Base-by-base conservation (phyloP, 1,140 invertebrate genomes). In the Bombus balteatus region DNA sequence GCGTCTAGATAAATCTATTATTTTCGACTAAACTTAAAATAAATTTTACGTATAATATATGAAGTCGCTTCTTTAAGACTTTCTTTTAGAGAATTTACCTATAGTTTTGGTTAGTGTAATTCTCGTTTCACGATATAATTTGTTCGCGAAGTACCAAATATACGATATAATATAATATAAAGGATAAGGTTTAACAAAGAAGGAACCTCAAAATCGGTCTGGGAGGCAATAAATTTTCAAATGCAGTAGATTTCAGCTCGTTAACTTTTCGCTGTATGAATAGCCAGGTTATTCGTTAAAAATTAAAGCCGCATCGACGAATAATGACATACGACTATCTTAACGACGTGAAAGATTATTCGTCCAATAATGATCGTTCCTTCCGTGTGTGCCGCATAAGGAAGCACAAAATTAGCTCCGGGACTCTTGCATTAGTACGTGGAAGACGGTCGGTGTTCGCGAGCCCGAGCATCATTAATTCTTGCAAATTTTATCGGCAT, bases 371-470 rank as follows among this genome's bases (percentile, higher is more conserved):
- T 72, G 88, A 88, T 85, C 76, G 75, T 81, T 75, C 71, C 87
- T 88, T 88, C 87, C 87, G 87, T 81, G 85, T 88, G 57, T 65
- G 34, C 88, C 87, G 71, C 81, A 88, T 88, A 88, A 89, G 88
- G 82, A 53, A 88, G 84, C 82, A 65, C 70, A 41, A 74, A 88
- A 89, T 89, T 88, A 84, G 66, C 82, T 78, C 32, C 59, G 71
- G 43, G 66, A 47, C 81, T 62, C 59, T 28, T 68, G 62, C 79
- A 79, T 88, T 77, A 89, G 73, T 75, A 43, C 71, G 70, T 62
- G 65, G 73, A 76, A 80, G 83, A 84, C 71, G 71, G 0, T 39
- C 41, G 59, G 22, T 37, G 37, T 5, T 28, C 34, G 53, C 39
- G 18, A 28, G 28, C 65, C 9, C 10, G 41, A 22, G 65, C 57